These are phyloP conservation scores for Anthophora plumipes DNA, from an alignment of 2,888 invertebrate genomes.

Conservation along the genomic window DNA sequence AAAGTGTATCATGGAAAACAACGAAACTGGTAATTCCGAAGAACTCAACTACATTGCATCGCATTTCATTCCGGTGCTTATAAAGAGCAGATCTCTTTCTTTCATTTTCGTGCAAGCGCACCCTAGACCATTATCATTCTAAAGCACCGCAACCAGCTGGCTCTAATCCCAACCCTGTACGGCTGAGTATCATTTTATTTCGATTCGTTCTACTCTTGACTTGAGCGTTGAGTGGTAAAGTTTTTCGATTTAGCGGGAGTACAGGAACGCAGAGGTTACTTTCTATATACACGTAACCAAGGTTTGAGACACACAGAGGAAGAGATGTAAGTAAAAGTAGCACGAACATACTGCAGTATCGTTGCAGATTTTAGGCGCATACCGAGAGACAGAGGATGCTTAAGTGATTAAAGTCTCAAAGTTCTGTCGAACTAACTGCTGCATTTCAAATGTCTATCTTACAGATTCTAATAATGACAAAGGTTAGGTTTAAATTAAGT, in stretches of 20 bases:
- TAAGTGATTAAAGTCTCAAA: slow-evolving; percentile 38
- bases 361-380: slow-evolving; percentile 53
- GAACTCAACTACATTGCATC: slow-evolving; percentile 1
- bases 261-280: slow-evolving; percentile 34
- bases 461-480: background rate
- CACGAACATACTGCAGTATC: slow-evolving; percentile 44
- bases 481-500: no score
- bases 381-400: slow-evolving; percentile 25
- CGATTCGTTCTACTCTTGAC: slow-evolving; percentile 63
- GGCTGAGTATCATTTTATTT: slow-evolving; percentile 72
- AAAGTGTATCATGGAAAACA: background rate
- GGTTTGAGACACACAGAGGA: slow-evolving; percentile 30
- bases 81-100: slow-evolving; percentile 4
- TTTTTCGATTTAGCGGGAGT: slow-evolving; percentile 72
- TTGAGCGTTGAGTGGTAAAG: slow-evolving; percentile 69
- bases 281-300: slow-evolving; percentile 32
- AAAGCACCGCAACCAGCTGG: slow-evolving; percentile 41
- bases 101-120: slow-evolving; percentile 1
- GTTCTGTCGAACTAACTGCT: slow-evolving; percentile 17
- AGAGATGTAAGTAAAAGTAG: slow-evolving; percentile 55
- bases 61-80: slow-evolving; percentile 15
- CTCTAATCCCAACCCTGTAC: slow-evolving; percentile 54
- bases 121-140: slow-evolving; percentile 35
- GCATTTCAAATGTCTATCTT: slow-evolving; percentile 19
- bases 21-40: background rate